Evolutionary conservation across 2,888 invertebrate genomes (phyloP).

Genomic region (Clostera curtula): DNA sequence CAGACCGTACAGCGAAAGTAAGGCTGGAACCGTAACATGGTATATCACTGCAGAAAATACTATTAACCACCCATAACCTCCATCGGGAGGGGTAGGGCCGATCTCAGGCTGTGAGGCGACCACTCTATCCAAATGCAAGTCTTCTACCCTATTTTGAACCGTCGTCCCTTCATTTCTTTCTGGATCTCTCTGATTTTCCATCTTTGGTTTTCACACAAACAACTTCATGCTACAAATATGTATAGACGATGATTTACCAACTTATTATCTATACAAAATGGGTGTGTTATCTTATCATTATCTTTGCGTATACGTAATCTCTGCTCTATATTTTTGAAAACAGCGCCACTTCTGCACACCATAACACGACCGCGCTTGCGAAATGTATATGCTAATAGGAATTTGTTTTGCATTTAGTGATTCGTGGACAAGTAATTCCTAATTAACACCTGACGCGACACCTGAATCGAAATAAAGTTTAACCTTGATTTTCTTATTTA

Average conservation of each 20-base stretch:
- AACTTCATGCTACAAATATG: conserved; percentile 53
- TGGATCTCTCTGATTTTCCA: conserved; percentile 42
- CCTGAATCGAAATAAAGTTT: no score
- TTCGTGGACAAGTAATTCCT: no score
- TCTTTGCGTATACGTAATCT: conserved; percentile 49
- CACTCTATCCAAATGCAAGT: conserved; percentile 73
- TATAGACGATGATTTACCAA: conserved; percentile 41
- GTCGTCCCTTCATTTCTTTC: conserved; percentile 26
- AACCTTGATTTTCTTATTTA: background rate
- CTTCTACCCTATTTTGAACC: conserved; percentile 40
- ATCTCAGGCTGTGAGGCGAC: conserved; percentile 79
- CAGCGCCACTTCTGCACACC: conserved; percentile 49
- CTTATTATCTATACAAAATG: conserved; percentile 52
- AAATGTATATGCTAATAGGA: no score
- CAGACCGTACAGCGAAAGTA: conserved; percentile 72
- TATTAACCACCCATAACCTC: conserved; percentile 80
- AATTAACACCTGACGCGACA: no score
- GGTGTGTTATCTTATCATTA: conserved; percentile 68
- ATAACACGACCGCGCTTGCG: no score
- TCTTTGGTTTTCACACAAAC: conserved; percentile 43
- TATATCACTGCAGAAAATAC: conserved; percentile 74
- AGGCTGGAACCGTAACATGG: conserved; percentile 75
- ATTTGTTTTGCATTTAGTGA: no score
- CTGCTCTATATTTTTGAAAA: conserved; percentile 59
- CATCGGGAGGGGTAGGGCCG: conserved; percentile 79